Evolutionary conservation across 2,113 vertebrate genomes (phyloP), one percentile per base, ranked within the genome.

Genomic region (Anolis sagrei): DNA sequence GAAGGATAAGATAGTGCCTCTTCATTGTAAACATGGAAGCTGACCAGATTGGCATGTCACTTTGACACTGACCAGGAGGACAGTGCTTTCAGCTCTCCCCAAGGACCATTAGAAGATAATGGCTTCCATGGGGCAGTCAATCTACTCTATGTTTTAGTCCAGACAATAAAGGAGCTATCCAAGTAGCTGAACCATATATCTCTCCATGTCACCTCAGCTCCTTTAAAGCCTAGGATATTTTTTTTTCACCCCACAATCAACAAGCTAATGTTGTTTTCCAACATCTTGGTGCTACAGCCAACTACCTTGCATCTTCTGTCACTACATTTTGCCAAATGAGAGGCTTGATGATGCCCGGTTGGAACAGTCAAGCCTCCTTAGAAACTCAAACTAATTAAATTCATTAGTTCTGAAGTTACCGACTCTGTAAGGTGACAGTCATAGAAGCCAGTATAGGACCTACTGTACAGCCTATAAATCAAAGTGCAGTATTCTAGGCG

Each of bases 361-460:
- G 80, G 64, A 86, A 80, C 72, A 66, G 21, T 87, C 23, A 69
- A 3, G 78, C 0, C 0, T 34, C 82, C 86, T 51, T 74, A 58
- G 79, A 86, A 89, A 75, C 1, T 0, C 9, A 82, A 51, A 68
- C 34, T 82, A 1, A 27, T 74, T 19, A 82, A 66, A 2, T 83
- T 21, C 51, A 36, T 39, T 85, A n/a, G 77, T 83, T 88, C 49
- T 51, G 13, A 77, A 79, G 49, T 88, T 84, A 81, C 21, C 32
- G 1, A 0, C 75, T 92, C 21, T 18, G 54, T 1, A 8, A 76
- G 74, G 27, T 84, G 66, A 7, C 83, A 9, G 66, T 91, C 85
- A 74, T 1, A 1, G 1, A 36, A 87, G 1, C 66, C 4, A 39
- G 1, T 72, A 87, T 64, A 87, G 23, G 32, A 86, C 76, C 34